Evolutionary conservation across 2,113 vertebrate species (phyloP), one percentile per base, ranked within the genome.

Genomic region (Scytalopus superciliaris): DNA sequence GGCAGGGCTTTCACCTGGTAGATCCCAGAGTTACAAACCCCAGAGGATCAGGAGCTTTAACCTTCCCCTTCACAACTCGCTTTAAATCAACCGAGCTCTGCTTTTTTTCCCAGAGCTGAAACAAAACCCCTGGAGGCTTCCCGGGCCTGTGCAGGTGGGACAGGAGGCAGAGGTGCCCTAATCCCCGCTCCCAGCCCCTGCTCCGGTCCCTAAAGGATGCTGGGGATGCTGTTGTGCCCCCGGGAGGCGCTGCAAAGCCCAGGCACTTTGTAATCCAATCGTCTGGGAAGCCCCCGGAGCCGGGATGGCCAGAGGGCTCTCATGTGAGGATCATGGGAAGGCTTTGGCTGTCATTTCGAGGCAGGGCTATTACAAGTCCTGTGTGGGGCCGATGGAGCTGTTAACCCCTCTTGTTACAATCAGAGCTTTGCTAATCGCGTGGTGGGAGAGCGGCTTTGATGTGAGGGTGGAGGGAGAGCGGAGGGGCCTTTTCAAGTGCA

Each of bases 401-500:
- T 95, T 95, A 94, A 94, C 89, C 93, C 94, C 95, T 95, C 96
- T 92, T 89, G 87, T 96, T 93, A 62, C 88, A 55, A 94, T 93
- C 92, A 92, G 85, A 95, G 94, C 85, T 79, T 57, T 85, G 93
- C 95, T 96, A 95, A 96, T 95, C 85, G 90, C 86, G 2, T 87
- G 90, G 84, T 87, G 93, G 93, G 89, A 96, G 93, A 94, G 84
- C 82, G 3, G 62, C 94, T 97, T 96, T 96, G 95, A 95, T 95
- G 91, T 86, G 72, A 82, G 87, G 94, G 89, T 89, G 93, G 93
- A 91, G 85, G 67, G 63, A 93, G 80, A 90, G 81, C 35, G 19
- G 67, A 90, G 87, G 75, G 67, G 67, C 85, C 94, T 96, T 96
- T 96, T 96, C 96, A 97, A 94, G 89, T 97, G 95, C 95, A 96